Conservation (phyloP, 2,113 vertebrate genomes). For the Heterocephalus glaber region DNA sequence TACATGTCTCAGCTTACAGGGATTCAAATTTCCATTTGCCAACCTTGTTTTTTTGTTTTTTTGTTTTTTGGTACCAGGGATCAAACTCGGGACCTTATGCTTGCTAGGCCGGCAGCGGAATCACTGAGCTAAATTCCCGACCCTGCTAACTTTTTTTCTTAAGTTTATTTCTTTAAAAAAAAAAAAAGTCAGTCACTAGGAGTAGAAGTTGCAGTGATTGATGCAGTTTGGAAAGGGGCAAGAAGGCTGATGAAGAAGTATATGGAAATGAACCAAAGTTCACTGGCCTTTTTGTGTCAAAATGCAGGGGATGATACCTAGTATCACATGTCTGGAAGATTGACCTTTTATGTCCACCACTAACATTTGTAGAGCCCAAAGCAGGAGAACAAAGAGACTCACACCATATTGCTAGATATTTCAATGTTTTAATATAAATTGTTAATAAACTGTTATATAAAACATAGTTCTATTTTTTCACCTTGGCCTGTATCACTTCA, state of each 20-base stretch:
- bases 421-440: neutral
- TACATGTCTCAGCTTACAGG: neutral
- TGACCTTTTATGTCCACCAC: neutral
- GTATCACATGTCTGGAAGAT: neutral
- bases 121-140: no score
- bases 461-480: neutral
- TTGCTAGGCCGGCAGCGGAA: no score
- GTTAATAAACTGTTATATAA: neutral
- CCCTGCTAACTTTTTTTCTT: neutral
- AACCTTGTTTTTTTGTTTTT: no score
- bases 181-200: neutral
- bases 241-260: neutral
- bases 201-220: neutral
- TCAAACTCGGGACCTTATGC: no score
- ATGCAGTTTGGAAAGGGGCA: neutral
- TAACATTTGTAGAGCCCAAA: neutral
- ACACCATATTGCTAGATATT: neutral
- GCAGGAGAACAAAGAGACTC: neutral
- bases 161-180: constrained; percentile 4
- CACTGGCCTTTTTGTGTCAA: neutral
- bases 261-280: neutral
- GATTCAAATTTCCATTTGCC: neutral
- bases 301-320: neutral
- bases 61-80: no score
- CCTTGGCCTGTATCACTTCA: neutral